Evolutionary conservation across 2,888 invertebrate species (phyloP), one percentile per base, ranked within the genome.

Genomic region (Eupeodes latifasciatus): DNA sequence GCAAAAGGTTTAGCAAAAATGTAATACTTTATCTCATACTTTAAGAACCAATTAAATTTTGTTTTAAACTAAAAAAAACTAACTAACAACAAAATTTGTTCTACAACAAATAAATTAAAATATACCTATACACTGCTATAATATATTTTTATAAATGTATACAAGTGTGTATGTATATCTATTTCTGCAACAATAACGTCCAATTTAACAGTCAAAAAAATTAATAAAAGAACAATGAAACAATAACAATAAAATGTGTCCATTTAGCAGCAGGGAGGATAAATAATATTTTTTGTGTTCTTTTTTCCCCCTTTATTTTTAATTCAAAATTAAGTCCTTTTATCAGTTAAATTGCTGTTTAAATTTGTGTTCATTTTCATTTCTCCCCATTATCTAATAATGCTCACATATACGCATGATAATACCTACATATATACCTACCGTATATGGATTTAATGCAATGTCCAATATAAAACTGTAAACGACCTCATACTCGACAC

Each of bases 311-410:
- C 5, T 55, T 40, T 75, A 19, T 19, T 59, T 74, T 34, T 59
- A 59, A 55, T 36, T 66, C 36, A n/a, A 72, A 74, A 66, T 53
- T 62, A 69, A 82, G 59, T 67, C 64, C 57, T 53, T 81, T 79
- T 79, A 82, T 86, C 82, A 72, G 80, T 51, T 75, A 76, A 79
- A 85, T 85, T 85, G 64, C 57, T 59, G 79, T 82, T 86, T 75
- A 81, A 82, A 79, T 82, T 79, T 82, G 69, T 79, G 64, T 86
- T 75, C 71, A 71, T 53, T 76, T 40, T 27, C 51, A 3, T 19
- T 57, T 27, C 57, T 49, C 55, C 59, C 61, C 14, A 47, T 57
- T 47, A 47, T 59, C 27, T 55, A 19, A 19, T 40, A 47, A 11
- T 16, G 49, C 12, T 49, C 47, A 3, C 27, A 27, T 40, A 40